These are phyloP conservation scores for Danaus plexippus DNA, from an alignment of 1,140 invertebrate species.

Conservation along the genomic window DNA sequence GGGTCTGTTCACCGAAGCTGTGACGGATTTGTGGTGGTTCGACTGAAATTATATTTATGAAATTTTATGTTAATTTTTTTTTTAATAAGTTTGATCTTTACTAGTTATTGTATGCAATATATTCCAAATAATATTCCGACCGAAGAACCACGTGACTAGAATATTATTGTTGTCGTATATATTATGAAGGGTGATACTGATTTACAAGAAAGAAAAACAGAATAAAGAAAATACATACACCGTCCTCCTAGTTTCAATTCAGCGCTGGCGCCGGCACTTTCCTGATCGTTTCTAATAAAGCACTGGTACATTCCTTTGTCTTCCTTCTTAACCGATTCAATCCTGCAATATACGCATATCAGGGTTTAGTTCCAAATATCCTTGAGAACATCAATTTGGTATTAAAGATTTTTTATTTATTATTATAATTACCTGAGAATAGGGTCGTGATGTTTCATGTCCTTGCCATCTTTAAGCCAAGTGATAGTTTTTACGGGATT, in stretches of 20 bases:
- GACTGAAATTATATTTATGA: conserved; percentile 69
- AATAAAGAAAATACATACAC: conserved; percentile 73
- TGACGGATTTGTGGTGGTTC: conserved; percentile 91
- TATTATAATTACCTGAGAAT: conserved; percentile 72
- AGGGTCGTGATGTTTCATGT: conserved; percentile 83
- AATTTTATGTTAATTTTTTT: background rate
- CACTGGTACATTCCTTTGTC: conserved; percentile 99
- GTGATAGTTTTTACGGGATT: conserved; percentile 90
- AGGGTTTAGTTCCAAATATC: conserved; percentile 1
- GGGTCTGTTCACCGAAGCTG: conserved; percentile 88
- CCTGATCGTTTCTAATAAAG: conserved; percentile 93
- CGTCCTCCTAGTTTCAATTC: conserved; percentile 94
- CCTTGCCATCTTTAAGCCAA: conserved; percentile 94
- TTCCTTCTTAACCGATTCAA: conserved; percentile 92
- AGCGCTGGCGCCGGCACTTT: conserved; percentile 92
- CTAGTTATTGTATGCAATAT: no score
- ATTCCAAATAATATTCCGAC: no score
- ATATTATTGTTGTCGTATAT: no score
- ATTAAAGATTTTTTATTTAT: background rate
- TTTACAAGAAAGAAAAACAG: no score
- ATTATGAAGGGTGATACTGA: no score
- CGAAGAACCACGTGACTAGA: no score
- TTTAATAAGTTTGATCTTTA: background rate
- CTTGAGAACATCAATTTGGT: background rate
- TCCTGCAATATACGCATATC: conserved; percentile 66